phyloP scores from a whole-genome alignment of 2,797 vertebrate genomes.

The Leptatherina wallacei region DNA sequence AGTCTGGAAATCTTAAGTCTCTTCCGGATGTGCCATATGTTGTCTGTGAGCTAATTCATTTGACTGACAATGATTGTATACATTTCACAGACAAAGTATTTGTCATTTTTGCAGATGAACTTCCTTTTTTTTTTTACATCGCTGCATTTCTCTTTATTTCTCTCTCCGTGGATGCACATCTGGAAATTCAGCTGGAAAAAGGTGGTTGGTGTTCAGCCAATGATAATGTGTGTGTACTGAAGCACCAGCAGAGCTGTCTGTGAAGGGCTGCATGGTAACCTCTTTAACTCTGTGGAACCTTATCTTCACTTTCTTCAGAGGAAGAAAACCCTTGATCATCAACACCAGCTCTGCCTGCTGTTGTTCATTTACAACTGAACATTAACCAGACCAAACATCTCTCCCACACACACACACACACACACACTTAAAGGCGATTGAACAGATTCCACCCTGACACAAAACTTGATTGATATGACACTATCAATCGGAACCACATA shows the following conservation, averaged over 20 bases:
- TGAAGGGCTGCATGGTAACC: slow-evolving; percentile 45
- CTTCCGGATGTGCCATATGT: slow-evolving; percentile 36
- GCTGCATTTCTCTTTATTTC: slow-evolving; percentile 57
- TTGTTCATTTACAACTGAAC: slow-evolving; percentile 58
- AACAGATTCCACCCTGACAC: slow-evolving; percentile 46
- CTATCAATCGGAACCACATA: slow-evolving; percentile 45
- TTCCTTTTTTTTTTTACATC: slow-evolving; percentile 36
- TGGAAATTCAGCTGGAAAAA: slow-evolving; percentile 57
- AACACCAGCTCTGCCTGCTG: slow-evolving; percentile 59
- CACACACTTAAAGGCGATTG: not conserved
- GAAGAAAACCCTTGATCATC: slow-evolving; percentile 51
- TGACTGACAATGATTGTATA: slow-evolving; percentile 60
- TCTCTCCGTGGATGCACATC: slow-evolving; percentile 39
- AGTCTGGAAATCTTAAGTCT: slow-evolving; percentile 51
- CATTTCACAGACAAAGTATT: slow-evolving; percentile 53
- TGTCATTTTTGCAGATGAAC: slow-evolving; percentile 69
- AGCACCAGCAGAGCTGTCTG: slow-evolving; percentile 25
- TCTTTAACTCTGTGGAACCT: slow-evolving; percentile 53
- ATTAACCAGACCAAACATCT: slow-evolving; percentile 28
- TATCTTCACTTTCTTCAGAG: slow-evolving; percentile 43
- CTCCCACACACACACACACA: slow-evolving; percentile 16
- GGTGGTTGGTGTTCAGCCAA: slow-evolving; percentile 55
- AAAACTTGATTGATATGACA: slow-evolving; percentile 51
- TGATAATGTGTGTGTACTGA: slow-evolving; percentile 31
- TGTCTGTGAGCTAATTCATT: slow-evolving; percentile 57